phyloP scores from a whole-genome alignment of 2,797 vertebrate genomes.

The Trematomus bernacchii region DNA sequence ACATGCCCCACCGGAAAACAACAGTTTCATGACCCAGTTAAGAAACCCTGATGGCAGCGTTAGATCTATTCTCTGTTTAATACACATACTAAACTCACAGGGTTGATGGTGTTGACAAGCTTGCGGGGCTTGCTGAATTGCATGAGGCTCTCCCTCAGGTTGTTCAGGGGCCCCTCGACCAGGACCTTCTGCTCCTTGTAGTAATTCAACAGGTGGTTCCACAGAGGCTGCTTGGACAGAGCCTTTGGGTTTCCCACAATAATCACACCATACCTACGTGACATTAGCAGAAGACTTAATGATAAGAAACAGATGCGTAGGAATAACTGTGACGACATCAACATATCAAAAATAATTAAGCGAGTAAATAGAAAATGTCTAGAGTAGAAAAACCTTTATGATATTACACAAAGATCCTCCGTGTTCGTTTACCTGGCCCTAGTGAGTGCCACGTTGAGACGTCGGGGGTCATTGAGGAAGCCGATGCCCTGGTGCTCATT shows the following conservation, averaged over 20 bases:
- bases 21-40: conserved; percentile 25
- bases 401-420: background rate
- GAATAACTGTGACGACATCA: background rate
- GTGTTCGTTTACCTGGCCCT: conserved; percentile 87
- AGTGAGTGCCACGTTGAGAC: conserved; percentile 95
- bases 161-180: conserved; percentile 96
- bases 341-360: background rate
- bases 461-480: conserved; percentile 94
- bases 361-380: background rate
- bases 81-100: conserved; percentile 81
- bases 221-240: conserved; percentile 94
- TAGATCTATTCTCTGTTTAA: background rate
- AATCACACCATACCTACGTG: conserved; percentile 92
- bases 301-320: background rate
- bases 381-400: background rate
- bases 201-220: conserved; percentile 97
- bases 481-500: conserved; percentile 97
- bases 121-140: conserved; percentile 98
- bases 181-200: conserved; percentile 98
- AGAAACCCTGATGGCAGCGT: conserved; percentile 20
- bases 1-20: conserved; percentile 2
- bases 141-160: conserved; percentile 96
- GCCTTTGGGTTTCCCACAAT: conserved; percentile 97
- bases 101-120: conserved; percentile 96
- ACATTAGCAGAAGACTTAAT: background rate